Conservation (phyloP, 1,140 invertebrate species). For the Calosoma granatense region DNA sequence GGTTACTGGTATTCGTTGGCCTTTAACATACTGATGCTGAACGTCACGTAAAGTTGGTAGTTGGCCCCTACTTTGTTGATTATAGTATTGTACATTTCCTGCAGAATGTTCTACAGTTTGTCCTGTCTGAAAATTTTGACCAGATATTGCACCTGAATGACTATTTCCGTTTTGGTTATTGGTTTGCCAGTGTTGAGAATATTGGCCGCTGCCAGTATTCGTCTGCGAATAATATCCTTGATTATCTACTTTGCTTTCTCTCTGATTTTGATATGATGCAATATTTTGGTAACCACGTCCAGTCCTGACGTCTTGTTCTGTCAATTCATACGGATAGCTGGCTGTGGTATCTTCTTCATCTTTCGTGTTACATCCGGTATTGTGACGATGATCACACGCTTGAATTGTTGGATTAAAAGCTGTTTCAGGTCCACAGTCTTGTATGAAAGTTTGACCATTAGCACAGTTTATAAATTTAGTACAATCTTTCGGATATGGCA, state of each 20-base stretch:
- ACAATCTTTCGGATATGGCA: slow-evolving; percentile 32
- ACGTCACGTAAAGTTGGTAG: too few relatives aligned
- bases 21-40: too few relatives aligned
- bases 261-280: background rate
- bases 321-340: background rate
- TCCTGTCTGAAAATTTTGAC: too few relatives aligned
- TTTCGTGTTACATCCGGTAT: background rate
- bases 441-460: slow-evolving; percentile 27
- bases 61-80: too few relatives aligned
- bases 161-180: background rate
- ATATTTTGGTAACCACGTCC: background rate
- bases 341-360: background rate
- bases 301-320: background rate
- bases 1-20: too few relatives aligned
- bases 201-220: background rate
- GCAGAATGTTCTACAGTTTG: too few relatives aligned
- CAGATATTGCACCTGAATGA: background rate
- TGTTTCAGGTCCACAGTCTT: slow-evolving; percentile 33
- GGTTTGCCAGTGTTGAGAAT: background rate
- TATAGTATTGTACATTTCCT: too few relatives aligned
- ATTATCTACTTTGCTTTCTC: background rate
- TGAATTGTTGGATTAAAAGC: slow-evolving; percentile 33
- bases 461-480: slow-evolving; percentile 37
- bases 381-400: slow-evolving; percentile 32
- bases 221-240: background rate